phyloP scores from a whole-genome alignment of 2,113 vertebrate species.

The Megaceryle torquata region DNA sequence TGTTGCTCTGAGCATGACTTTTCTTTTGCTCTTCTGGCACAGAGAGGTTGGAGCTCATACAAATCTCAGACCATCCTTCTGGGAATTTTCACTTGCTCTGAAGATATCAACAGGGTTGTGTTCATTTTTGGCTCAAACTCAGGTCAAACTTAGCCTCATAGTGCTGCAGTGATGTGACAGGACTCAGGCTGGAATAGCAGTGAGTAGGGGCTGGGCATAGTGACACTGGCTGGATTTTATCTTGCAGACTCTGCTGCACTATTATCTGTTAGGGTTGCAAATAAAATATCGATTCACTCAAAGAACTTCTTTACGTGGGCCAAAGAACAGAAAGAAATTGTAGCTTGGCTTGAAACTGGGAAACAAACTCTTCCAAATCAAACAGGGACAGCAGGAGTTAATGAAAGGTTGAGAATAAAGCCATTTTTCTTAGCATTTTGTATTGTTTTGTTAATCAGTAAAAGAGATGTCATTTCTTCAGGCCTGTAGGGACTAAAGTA shows the following conservation, averaged over 20 bases:
- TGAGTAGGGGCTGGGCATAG: not conserved
- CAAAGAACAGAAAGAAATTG: not conserved
- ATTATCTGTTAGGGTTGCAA: not conserved
- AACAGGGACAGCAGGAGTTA: conserved; percentile 40
- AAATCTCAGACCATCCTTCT: not conserved
- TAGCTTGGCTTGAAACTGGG: not conserved
- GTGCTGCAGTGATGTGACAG: not conserved
- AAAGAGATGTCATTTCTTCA: conserved; percentile 24
- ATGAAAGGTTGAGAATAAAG: not conserved
- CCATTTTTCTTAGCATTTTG: conserved; percentile 8
- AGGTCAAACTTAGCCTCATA: not conserved
- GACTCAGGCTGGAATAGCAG: not conserved
- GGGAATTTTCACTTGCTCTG: not conserved
- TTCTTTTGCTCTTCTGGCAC: not conserved
- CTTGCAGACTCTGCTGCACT: not conserved
- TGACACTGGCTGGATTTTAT: not conserved
- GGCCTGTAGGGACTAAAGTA: conserved; percentile 33
- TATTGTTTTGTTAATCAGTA: conserved; percentile 65
- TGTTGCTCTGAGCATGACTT: not conserved
- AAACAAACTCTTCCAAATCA: not conserved
- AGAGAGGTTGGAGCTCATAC: not conserved
- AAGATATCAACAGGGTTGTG: not conserved
- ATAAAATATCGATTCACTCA: not conserved
- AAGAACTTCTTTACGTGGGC: not conserved
- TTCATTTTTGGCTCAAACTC: not conserved